Conservation (phyloP, 2,888 invertebrate genomes). For the Noctua pronuba region DNA sequence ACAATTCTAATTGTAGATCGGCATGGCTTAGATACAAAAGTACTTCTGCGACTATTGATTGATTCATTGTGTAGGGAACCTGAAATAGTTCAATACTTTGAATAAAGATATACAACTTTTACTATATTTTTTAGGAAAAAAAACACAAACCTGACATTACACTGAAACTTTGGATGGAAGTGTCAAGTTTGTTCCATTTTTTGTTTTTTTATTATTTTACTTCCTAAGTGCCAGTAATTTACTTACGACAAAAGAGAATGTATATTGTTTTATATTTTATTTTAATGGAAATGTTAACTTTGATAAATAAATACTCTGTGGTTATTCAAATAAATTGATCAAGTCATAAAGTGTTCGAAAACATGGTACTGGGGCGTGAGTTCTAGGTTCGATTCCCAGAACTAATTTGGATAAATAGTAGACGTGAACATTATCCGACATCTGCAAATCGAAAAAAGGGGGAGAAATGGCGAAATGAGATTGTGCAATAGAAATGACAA, state of each 20-base stretch:
- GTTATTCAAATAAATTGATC: background rate
- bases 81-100: constrained; percentile 68
- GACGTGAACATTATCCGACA: background rate
- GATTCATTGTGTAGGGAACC: constrained; percentile 88
- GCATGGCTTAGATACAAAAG: constrained; percentile 84
- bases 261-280: background rate
- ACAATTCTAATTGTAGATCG: constrained; percentile 85
- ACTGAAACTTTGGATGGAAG: constrained; percentile 88
- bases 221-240: constrained; percentile 49
- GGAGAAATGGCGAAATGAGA: background rate
- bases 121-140: constrained; percentile 62
- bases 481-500: background rate
- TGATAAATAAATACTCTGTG: background rate
- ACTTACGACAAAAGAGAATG: background rate
- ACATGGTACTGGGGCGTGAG: background rate
- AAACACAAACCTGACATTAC: constrained; percentile 88
- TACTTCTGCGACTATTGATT: constrained; percentile 85
- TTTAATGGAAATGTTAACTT: background rate
- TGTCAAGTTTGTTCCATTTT: constrained; percentile 77
- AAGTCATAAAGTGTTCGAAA: background rate
- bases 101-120: constrained; percentile 21
- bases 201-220: constrained; percentile 56
- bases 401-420: background rate
- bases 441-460: background rate
- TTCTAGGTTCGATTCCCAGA: background rate